Conservation (phyloP, 2,888 invertebrate genomes). For the Seira sanloemensis region DNA sequence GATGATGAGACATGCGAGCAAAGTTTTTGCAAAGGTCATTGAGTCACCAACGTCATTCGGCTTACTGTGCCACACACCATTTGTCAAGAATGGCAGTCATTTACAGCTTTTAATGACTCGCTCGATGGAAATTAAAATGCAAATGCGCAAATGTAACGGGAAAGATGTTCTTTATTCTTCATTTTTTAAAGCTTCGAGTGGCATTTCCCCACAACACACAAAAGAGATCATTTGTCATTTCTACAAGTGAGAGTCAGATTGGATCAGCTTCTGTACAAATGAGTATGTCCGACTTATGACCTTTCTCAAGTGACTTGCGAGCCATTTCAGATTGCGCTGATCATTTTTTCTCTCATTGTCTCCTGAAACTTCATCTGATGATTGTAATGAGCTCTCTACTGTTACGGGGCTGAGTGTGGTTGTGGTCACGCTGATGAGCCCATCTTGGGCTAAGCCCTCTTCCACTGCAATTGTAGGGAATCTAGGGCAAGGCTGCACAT, state of each 20-base stretch:
- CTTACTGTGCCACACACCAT: neutral
- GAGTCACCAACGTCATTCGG: neutral
- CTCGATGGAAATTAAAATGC: too few species aligned
- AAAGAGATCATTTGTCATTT: neutral
- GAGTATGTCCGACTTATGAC: conserved; percentile 57
- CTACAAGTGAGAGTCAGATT: neutral
- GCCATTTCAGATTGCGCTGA: neutral
- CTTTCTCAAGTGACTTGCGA: conserved; percentile 19
- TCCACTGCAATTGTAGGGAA: neutral
- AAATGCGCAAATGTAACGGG: too few species aligned
- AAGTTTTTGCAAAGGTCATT: neutral
- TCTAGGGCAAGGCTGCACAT: conserved; percentile 63
- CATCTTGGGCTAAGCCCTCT: neutral
- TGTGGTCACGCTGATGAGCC: neutral
- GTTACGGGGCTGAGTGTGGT: neutral
- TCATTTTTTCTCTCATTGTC: neutral
- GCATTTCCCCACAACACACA: neutral
- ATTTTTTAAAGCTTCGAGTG: neutral
- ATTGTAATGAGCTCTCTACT: neutral
- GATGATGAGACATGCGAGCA: neutral
- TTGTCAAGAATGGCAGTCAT: neutral
- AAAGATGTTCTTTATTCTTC: too few species aligned
- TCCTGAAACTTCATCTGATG: too few species aligned
- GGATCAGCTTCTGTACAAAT: conserved; percentile 8
- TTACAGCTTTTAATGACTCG: too few species aligned